phyloP scores from a whole-genome alignment of 2,888 invertebrate species.

The Taenaris catops region DNA sequence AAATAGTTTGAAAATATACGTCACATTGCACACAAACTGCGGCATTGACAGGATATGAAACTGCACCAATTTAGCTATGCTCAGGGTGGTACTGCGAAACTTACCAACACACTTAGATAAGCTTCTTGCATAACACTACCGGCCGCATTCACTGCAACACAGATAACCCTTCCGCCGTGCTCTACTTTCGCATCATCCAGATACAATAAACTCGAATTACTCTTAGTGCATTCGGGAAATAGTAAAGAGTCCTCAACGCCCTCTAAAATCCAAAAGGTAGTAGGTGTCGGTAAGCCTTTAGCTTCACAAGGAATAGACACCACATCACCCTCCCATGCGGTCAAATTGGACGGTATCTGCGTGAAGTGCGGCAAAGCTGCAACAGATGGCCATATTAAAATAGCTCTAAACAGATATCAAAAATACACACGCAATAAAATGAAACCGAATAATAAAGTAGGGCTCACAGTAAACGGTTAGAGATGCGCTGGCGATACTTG shows the following conservation, averaged over 20 bases:
- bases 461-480: conserved; percentile 95
- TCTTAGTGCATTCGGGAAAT: conserved; percentile 72
- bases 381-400: conserved; percentile 75
- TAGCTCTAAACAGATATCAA: conserved; percentile 48
- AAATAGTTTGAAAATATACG: too few species aligned
- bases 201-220: conserved; percentile 69
- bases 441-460: conserved; percentile 33
- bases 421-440: conserved; percentile 67
- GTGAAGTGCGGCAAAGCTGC: conserved; percentile 93
- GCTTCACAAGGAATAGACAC: conserved; percentile 96
- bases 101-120: conserved; percentile 65
- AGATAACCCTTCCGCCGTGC: conserved; percentile 71
- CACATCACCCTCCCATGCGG: conserved; percentile 91
- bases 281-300: conserved; percentile 94
- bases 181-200: conserved; percentile 64
- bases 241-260: conserved; percentile 86
- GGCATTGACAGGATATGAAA: too few species aligned
- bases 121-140: conserved; percentile 74
- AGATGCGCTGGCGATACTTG: conserved; percentile 91
- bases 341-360: conserved; percentile 92
- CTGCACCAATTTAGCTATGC: too few species aligned
- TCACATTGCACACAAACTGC: too few species aligned
- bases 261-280: conserved; percentile 97
- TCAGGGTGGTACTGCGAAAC: too few species aligned
- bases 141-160: conserved; percentile 71